These are phyloP conservation scores for Euglossa dilemma DNA, from an alignment of 1,140 invertebrate genomes.

Conservation along the genomic window DNA sequence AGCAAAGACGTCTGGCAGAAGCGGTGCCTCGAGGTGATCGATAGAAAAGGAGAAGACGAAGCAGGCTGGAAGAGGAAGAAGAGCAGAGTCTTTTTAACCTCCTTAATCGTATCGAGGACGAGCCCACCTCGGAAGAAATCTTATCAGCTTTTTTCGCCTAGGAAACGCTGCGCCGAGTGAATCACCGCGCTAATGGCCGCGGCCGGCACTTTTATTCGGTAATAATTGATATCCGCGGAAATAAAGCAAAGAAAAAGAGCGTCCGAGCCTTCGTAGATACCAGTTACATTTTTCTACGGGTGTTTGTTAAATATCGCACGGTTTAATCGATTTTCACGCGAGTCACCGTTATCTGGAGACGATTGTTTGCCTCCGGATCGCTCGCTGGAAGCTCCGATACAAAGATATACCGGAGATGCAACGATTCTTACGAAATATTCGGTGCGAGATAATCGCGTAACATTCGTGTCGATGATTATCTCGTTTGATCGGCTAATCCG, in stretches of 20 bases:
- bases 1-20: constrained; percentile 35
- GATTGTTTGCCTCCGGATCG: too few species aligned
- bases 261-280: neutral
- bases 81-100: constrained; percentile 22
- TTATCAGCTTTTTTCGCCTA: constrained; percentile 22
- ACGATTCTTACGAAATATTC: neutral
- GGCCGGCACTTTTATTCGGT: neutral
- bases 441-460: neutral
- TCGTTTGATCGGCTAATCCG: neutral
- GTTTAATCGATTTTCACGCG: neutral
- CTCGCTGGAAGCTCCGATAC: too few species aligned
- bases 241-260: neutral
- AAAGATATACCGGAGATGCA: neutral
- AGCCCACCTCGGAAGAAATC: constrained; percentile 7
- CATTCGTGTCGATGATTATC: neutral
- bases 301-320: too few species aligned
- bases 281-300: neutral
- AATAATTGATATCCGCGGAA: neutral
- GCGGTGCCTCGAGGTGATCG: constrained; percentile 25
- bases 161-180: constrained; percentile 9
- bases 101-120: constrained; percentile 31
- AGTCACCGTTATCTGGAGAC: neutral
- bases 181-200: neutral
- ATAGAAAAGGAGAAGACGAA: constrained; percentile 31
- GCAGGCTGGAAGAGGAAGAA: neutral